Percentiles rank a stretch among this genome's conserved stretches.
Conservation (phyloP, 1,140 invertebrate species). For the Periplaneta americana region DNA sequence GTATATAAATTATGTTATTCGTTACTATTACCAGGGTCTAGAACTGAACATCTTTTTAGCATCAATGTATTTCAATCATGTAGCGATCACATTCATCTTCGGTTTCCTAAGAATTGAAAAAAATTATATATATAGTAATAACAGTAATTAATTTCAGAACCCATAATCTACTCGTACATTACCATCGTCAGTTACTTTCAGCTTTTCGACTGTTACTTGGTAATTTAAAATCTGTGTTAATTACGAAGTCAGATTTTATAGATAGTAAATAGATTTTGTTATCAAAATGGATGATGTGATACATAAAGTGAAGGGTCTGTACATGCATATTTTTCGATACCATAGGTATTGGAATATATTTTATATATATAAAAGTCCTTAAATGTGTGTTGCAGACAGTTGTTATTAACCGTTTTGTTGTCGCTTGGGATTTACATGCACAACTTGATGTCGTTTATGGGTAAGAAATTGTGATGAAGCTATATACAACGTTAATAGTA, state of each 20-base stretch:
- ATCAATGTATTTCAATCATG: too few species aligned
- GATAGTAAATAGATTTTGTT: background rate
- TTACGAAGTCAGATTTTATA: background rate
- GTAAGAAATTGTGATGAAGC: background rate
- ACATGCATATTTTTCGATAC: background rate
- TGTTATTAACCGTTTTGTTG: too few species aligned
- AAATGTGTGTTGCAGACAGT: background rate
- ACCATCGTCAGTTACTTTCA: background rate
- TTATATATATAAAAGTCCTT: background rate
- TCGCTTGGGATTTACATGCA: background rate
- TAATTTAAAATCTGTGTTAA: background rate
- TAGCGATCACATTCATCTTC: too few species aligned
- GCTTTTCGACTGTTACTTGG: background rate
- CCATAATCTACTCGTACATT: too few species aligned
- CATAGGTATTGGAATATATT: background rate
- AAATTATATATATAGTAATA: too few species aligned
- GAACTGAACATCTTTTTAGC: too few species aligned
- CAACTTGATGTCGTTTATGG: background rate
- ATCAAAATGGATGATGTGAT: background rate
- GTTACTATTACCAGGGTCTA: too few species aligned
- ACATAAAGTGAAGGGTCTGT: background rate
- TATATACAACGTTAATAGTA: too few species aligned
- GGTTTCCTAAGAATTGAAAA: too few species aligned
- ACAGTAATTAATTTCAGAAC: too few species aligned
- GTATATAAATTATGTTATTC: too few species aligned